Base-by-base conservation (phyloP, 2,888 invertebrate species). In the Coleophora deauratella region DNA sequence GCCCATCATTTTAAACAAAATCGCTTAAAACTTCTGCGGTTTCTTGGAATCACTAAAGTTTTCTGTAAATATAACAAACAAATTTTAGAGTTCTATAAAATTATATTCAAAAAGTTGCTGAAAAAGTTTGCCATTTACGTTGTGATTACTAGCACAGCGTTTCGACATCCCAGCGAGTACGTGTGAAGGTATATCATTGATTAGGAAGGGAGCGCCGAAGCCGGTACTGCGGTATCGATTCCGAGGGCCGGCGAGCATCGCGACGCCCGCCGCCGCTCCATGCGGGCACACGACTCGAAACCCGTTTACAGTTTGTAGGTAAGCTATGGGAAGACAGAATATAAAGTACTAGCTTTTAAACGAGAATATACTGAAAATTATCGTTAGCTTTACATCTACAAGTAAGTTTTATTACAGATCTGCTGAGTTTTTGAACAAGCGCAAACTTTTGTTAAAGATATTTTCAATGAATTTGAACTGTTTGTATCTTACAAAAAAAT, bases 161-260 rank as follows among this genome's bases (percentile, higher is more conserved):
- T 4, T 21, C 21, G 21, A 21, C 21, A 21, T 21, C 21, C 21
- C 21, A 21, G 11, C 3, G 10, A 31, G 10, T 10, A 31, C 31
- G 31, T 31, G 11, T 9, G 11, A 10, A n/a, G 31, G 38, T 34
- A 14, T 50, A 37, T 44, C 50, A 57, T 50, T 54, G 51, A 57
- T 57, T 52, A 50, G 53, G 21, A 21, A 21, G 21, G 46, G 51
- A 47, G 50, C 47, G 52, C 47, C 53, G 52, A 45, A 47, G 47
- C 46, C 44, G 21, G 21, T 21, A 21, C 21, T 44, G 36, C 48
- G 44, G 46, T 58, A 60, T 60, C 52, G 59, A 60, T 60, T 53
- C 49, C 40, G 44, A 49, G 51, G 45, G 47, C 43, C 43, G 44
- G 43, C 39, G 45, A 39, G 32, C 43, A 36, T 37, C 40, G 39